Evolutionary conservation across 2,113 vertebrate genomes (phyloP).

Genomic region (Caracal caracal): DNA sequence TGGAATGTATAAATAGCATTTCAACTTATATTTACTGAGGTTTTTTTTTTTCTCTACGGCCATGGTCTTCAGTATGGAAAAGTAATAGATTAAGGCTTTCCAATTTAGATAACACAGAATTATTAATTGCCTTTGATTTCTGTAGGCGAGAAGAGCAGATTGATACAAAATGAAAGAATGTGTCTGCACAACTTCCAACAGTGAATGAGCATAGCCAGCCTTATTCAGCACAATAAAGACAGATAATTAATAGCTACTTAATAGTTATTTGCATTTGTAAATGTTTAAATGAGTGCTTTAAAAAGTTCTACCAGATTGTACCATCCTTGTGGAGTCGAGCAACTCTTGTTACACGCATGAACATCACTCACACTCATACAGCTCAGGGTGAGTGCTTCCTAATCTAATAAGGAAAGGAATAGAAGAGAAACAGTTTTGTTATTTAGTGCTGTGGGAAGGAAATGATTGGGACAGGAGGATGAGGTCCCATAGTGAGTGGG

Average conservation of each 20-base stretch:
- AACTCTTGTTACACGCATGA: neutral
- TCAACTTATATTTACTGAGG: neutral
- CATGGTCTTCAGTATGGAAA: slow-evolving; percentile 31
- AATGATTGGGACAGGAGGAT: neutral
- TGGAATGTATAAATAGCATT: neutral
- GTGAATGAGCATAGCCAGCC: neutral
- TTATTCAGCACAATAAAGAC: neutral
- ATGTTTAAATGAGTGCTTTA: neutral
- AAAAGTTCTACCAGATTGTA: neutral
- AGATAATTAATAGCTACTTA: neutral
- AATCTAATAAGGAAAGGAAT: neutral
- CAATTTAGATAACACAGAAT: neutral
- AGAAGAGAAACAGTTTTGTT: neutral
- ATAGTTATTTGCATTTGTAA: slow-evolving; percentile 23
- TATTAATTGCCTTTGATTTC: slow-evolving; percentile 44
- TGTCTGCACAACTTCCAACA: slow-evolving; percentile 19
- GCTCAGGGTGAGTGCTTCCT: neutral
- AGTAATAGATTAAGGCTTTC: slow-evolving; percentile 16
- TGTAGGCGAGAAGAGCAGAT: slow-evolving; percentile 4
- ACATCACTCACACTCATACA: too few relatives aligned
- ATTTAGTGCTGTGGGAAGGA: neutral
- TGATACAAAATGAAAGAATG: slow-evolving; percentile 18
- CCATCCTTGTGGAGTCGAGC: neutral
- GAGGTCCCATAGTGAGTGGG: neutral
- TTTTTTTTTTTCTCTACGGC: neutral